Conservation (phyloP, 2,113 vertebrate species). For the Arenaria interpres region DNA sequence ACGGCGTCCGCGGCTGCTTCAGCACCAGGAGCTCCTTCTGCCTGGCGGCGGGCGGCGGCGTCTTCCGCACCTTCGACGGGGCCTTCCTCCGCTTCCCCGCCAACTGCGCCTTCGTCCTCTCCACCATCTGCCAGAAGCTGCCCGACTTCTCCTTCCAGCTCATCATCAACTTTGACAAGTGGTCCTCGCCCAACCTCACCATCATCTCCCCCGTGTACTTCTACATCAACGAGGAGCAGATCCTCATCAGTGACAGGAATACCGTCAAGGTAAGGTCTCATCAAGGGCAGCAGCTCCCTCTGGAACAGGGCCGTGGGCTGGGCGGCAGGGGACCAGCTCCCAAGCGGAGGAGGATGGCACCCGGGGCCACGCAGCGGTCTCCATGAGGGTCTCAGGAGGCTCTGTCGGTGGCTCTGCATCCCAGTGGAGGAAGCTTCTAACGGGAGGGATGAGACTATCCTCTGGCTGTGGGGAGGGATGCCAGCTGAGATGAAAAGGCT, state of each 20-base stretch:
- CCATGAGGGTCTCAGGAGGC: rapidly evolving
- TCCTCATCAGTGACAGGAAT: slow-evolving; percentile 90
- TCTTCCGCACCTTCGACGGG: slow-evolving; percentile 95
- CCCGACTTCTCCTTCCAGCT: slow-evolving; percentile 98
- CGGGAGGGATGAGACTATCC: rapidly evolving
- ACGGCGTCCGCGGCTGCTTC: slow-evolving; percentile 89
- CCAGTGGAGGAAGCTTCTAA: rapidly evolving
- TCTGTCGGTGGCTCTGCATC: neutral
- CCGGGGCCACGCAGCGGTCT: rapidly evolving
- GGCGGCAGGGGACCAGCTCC: rapidly evolving
- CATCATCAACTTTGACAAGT: slow-evolving; percentile 98
- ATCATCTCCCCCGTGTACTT: slow-evolving; percentile 95
- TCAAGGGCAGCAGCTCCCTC: rapidly evolving
- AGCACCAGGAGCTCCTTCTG: slow-evolving; percentile 89
- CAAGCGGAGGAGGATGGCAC: rapidly evolving
- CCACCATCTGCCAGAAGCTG: slow-evolving; percentile 97
- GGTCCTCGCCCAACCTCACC: slow-evolving; percentile 95
- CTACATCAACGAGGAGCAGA: slow-evolving; percentile 98
- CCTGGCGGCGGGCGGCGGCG: slow-evolving; percentile 88
- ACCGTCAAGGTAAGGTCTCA: slow-evolving; percentile 84
- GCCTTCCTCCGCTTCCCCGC: slow-evolving; percentile 95
- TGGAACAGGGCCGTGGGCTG: rapidly evolving
- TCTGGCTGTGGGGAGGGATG: neutral
- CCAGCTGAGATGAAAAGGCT: rapidly evolving
- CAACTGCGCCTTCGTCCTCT: slow-evolving; percentile 96